Evolutionary conservation across 2,113 vertebrate species (phyloP).

Genomic region (Microtus montanus): DNA sequence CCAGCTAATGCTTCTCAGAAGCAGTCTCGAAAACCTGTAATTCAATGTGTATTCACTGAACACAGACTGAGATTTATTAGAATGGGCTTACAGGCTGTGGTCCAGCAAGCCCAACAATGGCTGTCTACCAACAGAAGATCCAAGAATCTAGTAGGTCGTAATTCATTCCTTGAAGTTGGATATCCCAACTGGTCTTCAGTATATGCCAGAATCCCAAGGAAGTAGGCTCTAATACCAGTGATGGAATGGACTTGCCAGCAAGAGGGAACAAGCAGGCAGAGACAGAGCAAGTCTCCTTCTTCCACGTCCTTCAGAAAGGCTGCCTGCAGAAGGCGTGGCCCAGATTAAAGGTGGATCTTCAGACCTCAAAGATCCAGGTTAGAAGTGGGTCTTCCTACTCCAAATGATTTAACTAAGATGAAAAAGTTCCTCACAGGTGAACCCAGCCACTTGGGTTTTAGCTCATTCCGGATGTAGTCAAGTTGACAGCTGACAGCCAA

Average conservation of each 20-base stretch:
- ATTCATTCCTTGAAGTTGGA: not conserved
- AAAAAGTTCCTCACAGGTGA: not conserved
- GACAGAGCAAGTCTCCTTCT: not conserved
- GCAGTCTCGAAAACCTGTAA: slow-evolving; percentile 15
- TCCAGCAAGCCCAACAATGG: not conserved
- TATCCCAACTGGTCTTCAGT: not conserved
- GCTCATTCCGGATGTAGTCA: not conserved
- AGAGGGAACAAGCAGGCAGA: not conserved
- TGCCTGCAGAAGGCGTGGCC: not conserved
- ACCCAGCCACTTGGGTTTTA: not conserved
- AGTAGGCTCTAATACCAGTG: not conserved
- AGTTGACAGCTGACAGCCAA: not conserved
- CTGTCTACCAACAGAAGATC: not conserved
- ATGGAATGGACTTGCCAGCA: not conserved
- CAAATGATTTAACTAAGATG: not conserved
- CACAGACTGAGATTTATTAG: not conserved
- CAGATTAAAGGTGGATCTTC: not conserved
- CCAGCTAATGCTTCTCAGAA: not conserved
- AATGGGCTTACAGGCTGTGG: not conserved
- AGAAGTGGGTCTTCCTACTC: not conserved
- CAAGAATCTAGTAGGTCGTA: not conserved
- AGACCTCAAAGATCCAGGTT: not conserved
- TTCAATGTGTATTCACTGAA: not conserved
- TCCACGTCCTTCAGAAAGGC: not conserved
- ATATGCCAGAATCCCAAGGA: not conserved